A percentile compares a stretch with the other conserved stretches of the same genome.
Evolutionary conservation across 2,113 vertebrate genomes (phyloP).

Genomic region (Noturus placidus): DNA sequence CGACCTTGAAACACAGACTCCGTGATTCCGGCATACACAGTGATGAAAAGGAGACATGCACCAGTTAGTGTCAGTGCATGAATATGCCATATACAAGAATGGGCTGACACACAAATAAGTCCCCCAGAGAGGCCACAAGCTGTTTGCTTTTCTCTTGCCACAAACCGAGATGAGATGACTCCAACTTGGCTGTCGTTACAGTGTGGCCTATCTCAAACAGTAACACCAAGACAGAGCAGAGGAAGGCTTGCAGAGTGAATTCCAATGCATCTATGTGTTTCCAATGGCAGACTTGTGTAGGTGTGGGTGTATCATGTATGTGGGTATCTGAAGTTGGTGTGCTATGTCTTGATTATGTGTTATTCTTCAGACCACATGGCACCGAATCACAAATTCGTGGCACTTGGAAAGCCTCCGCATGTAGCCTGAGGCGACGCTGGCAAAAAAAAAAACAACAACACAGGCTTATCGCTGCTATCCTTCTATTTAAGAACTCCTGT

Average conservation of each 20-base stretch:
- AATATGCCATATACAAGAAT: constrained; percentile 45
- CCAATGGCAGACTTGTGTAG: not conserved
- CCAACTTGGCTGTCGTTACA: constrained; percentile 57
- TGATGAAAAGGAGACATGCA: constrained; percentile 26
- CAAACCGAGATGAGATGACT: constrained; percentile 55
- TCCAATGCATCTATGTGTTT: not conserved
- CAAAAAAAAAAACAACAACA: not conserved
- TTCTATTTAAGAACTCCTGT: constrained; percentile 48
- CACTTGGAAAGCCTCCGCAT: constrained; percentile 35
- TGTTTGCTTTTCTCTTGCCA: constrained; percentile 41
- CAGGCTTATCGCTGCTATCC: constrained; percentile 37
- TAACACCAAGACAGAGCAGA: constrained; percentile 54
- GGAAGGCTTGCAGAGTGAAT: not conserved
- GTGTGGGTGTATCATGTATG: not conserved
- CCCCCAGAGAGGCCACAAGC: constrained; percentile 26
- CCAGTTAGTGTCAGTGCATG: constrained; percentile 4
- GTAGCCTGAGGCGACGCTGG: not conserved
- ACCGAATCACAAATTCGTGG: constrained; percentile 29
- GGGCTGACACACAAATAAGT: constrained; percentile 43
- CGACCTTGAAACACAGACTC: constrained; percentile 62
- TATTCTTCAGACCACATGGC: constrained; percentile 22
- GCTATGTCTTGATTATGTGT: constrained; percentile 13
- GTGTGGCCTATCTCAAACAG: constrained; percentile 45
- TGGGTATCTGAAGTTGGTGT: not conserved
- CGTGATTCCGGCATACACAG: constrained; percentile 20